Conservation (phyloP, 2,888 invertebrate species). For the Megastigmus dorsalis region DNA sequence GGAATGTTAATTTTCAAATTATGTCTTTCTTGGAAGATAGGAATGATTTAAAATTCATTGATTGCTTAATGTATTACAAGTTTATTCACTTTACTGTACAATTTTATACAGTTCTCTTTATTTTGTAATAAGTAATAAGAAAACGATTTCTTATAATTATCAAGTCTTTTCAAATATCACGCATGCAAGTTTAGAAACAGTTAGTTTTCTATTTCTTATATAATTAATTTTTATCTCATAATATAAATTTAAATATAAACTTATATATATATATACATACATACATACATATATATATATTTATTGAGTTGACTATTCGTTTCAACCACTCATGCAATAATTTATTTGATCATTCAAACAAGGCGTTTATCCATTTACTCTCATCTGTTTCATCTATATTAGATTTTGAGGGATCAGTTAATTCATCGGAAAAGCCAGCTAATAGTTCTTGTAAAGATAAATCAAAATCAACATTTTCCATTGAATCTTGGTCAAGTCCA, state of each 20-base stretch:
- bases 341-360: conserved; percentile 28
- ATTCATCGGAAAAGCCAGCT: neutral
- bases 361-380: conserved; percentile 18
- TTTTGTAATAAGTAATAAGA: neutral
- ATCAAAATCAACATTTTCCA: neutral
- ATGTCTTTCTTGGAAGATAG: too few relatives aligned
- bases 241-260: too few relatives aligned
- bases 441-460: conserved; percentile 27
- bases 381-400: neutral
- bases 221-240: neutral
- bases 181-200: neutral
- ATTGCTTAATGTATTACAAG: neutral
- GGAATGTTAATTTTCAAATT: too few relatives aligned
- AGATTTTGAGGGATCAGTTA: neutral
- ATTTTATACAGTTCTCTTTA: neutral
- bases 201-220: neutral
- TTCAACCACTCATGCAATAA: neutral
- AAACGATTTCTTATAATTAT: conserved; percentile 12
- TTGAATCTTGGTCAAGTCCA: conserved; percentile 1
- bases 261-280: too few relatives aligned
- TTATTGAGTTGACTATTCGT: neutral
- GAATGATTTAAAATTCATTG: too few relatives aligned
- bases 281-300: too few relatives aligned
- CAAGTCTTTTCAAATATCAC: conserved; percentile 29
- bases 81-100: neutral